A percentile compares a stretch with the other conserved stretches of the same genome.
These are phyloP conservation scores for Channa maculata DNA, from an alignment of 2,113 vertebrate genomes.

Conservation along the genomic window DNA sequence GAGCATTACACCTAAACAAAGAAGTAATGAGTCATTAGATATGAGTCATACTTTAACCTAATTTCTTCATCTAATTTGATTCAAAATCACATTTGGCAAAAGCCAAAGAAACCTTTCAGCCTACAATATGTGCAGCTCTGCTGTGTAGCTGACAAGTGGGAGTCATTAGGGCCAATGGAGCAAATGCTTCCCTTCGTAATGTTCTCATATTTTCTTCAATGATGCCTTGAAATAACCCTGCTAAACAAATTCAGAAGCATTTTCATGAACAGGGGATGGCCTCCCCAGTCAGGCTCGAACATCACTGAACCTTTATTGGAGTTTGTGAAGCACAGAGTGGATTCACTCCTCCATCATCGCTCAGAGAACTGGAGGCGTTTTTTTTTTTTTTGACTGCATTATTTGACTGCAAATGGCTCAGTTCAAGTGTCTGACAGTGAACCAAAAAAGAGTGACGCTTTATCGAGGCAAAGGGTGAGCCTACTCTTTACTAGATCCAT, in stretches of 20 bases:
- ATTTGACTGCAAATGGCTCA: conserved; percentile 33
- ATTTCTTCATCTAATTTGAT: conserved; percentile 18
- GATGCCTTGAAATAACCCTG: conserved; percentile 34
- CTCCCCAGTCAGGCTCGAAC: conserved; percentile 48
- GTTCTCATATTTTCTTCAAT: conserved; percentile 18
- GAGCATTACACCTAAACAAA: conserved; percentile 20
- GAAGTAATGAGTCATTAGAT: conserved; percentile 37
- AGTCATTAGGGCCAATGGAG: conserved; percentile 48
- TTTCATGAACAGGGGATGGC: conserved; percentile 39
- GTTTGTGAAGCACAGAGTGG: conserved; percentile 19
- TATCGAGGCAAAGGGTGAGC: conserved; percentile 4
- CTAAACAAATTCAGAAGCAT: conserved; percentile 41
- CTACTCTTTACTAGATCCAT: neutral
- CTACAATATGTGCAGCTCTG: conserved; percentile 22
- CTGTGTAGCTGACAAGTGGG: conserved; percentile 40
- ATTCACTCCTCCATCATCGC: conserved; percentile 29
- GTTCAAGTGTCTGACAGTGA: neutral
- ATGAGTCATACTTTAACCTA: conserved; percentile 45
- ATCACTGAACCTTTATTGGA: conserved; percentile 41
- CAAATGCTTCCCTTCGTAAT: conserved; percentile 46
- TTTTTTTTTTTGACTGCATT: conserved; percentile 6
- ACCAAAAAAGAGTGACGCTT: neutral
- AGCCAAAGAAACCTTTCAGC: conserved; percentile 17
- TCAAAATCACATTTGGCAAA: conserved; percentile 20
- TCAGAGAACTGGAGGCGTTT: conserved; percentile 26